Evolutionary conservation across 2,797 vertebrate species (phyloP).

Genomic region (Danionella dracula): DNA sequence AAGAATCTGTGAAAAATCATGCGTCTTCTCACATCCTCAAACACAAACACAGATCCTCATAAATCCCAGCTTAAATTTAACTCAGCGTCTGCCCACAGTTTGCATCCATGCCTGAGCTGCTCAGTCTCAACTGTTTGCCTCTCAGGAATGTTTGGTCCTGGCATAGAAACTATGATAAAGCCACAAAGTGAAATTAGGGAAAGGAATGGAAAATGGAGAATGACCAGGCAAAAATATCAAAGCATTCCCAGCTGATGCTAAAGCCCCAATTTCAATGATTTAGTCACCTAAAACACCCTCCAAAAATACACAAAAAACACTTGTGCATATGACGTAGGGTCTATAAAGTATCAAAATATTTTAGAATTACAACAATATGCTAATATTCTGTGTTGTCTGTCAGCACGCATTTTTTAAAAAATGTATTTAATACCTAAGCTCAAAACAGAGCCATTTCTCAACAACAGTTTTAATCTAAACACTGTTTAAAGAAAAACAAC

Average conservation of each 20-base stretch:
- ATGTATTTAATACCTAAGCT: too few species aligned
- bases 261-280: not conserved
- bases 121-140: slow-evolving; percentile 22
- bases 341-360: too few species aligned
- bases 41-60: slow-evolving; percentile 14
- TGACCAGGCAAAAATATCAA: slow-evolving; percentile 17
- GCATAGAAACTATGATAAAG: slow-evolving; percentile 35
- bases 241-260: slow-evolving; percentile 35
- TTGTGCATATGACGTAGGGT: too few species aligned
- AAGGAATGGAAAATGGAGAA: slow-evolving; percentile 19
- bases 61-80: slow-evolving; percentile 31
- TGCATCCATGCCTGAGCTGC: slow-evolving; percentile 25
- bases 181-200: too few species aligned
- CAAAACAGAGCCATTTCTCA: too few species aligned
- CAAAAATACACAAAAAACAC: too few species aligned
- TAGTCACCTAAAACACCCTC: too few species aligned
- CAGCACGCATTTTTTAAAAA: too few species aligned
- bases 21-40: slow-evolving; percentile 12
- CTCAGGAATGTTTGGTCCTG: slow-evolving; percentile 41
- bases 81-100: slow-evolving; percentile 21
- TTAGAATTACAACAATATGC: too few species aligned
- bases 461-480: too few species aligned
- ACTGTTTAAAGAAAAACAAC: too few species aligned
- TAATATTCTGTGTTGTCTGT: too few species aligned
- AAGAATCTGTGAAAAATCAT: slow-evolving; percentile 14